Evolutionary conservation across 2,113 vertebrate genomes (phyloP).

Genomic region (Cygnus atratus): DNA sequence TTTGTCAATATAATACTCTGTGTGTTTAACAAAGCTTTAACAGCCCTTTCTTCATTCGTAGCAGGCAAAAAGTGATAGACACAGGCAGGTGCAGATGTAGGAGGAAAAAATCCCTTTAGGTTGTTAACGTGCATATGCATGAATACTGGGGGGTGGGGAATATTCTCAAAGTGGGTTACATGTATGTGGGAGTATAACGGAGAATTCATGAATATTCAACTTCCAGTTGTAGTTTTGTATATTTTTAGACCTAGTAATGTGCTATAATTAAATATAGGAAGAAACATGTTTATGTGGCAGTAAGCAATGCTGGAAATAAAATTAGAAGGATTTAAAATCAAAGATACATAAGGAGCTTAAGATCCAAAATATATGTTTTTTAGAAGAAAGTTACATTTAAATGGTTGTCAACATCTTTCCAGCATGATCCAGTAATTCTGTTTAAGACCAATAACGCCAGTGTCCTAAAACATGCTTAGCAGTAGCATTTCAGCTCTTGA

Average conservation of each 20-base stretch:
- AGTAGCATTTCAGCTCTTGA: not conserved
- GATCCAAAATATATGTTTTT: not conserved
- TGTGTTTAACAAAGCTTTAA: not conserved
- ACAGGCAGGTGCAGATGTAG: not conserved
- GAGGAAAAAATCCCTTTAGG: not conserved
- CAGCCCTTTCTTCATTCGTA: not conserved
- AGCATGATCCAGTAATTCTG: constrained; percentile 1
- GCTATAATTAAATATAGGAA: not conserved
- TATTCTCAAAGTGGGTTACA: not conserved
- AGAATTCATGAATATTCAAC: not conserved
- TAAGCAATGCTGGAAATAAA: not conserved
- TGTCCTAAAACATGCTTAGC: constrained; percentile 18
- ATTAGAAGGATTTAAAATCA: not conserved
- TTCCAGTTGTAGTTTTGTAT: not conserved
- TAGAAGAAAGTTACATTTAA: not conserved
- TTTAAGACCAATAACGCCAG: not conserved
- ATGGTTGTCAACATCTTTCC: not conserved
- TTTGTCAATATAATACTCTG: not conserved
- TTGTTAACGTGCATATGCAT: not conserved
- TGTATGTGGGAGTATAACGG: not conserved
- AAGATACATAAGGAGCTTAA: not conserved
- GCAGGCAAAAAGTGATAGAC: not conserved
- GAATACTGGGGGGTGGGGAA: not conserved
- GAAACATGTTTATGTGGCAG: not conserved
- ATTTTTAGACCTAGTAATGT: not conserved